These are phyloP conservation scores for Caenorhabditis tropicalis DNA, from an alignment of 1,140 invertebrate species.

Conservation along the genomic window DNA sequence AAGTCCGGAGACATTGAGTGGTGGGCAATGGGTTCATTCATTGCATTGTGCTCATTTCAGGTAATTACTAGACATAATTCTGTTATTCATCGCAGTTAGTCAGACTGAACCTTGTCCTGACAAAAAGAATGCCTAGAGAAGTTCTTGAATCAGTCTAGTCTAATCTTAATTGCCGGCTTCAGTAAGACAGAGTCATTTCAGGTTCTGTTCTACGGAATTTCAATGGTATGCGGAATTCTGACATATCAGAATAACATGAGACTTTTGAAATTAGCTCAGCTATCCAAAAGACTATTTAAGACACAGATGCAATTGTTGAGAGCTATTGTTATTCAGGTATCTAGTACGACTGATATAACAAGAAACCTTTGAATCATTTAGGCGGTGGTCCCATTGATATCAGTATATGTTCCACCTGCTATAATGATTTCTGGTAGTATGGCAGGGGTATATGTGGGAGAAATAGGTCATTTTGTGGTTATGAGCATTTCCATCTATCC, in stretches of 20 bases:
- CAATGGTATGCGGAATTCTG: background rate
- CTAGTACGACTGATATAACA: background rate
- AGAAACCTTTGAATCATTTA: background rate
- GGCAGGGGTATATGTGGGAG: background rate
- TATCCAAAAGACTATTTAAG: background rate
- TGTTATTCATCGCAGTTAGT: background rate
- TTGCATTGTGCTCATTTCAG: background rate
- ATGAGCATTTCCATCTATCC: conserved; percentile 11
- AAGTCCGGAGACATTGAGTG: background rate
- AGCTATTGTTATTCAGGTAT: background rate
- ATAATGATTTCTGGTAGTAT: background rate
- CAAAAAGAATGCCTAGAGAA: no score
- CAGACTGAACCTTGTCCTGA: background rate
- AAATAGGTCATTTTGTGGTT: background rate
- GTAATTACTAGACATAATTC: no score
- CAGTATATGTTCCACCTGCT: background rate
- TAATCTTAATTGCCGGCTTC: background rate
- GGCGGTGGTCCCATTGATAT: background rate
- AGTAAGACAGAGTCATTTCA: background rate
- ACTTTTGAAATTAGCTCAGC: background rate
- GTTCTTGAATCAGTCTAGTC: no score
- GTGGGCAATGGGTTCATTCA: background rate
- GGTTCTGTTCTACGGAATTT: conserved; percentile 3
- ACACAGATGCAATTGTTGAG: conserved; percentile 10
- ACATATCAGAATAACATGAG: background rate